Evolutionary conservation across 2,888 invertebrate genomes (phyloP).

Genomic region (Agrilus biguttatus): DNA sequence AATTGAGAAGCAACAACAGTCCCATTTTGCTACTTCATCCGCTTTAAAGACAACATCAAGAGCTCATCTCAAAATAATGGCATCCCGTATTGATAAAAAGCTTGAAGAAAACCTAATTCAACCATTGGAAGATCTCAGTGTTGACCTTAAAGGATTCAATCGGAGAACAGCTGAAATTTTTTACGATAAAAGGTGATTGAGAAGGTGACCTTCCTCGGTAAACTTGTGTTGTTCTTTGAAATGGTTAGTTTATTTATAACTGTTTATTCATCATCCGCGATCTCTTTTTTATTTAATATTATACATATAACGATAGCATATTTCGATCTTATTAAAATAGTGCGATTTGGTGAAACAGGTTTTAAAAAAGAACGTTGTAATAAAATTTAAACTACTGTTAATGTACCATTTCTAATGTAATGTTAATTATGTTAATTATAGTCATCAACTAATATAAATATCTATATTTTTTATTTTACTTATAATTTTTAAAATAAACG

Average conservation of each 20-base stretch:
- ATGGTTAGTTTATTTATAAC: slow-evolving; percentile 1
- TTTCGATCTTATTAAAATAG: too few species aligned
- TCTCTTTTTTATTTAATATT: too few species aligned
- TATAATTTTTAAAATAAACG: too few species aligned
- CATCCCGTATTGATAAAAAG: slow-evolving; percentile 27
- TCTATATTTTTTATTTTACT: too few species aligned
- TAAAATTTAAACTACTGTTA: too few species aligned
- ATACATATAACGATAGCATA: too few species aligned
- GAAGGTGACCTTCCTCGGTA: slow-evolving; percentile 9
- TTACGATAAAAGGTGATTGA: slow-evolving; percentile 48
- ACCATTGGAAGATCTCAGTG: slow-evolving; percentile 44
- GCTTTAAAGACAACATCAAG: slow-evolving; percentile 3
- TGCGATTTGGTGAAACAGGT: too few species aligned
- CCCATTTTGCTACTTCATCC: slow-evolving; percentile 6
- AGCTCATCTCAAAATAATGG: slow-evolving; percentile 31
- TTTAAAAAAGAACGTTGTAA: too few species aligned
- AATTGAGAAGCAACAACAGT: slow-evolving; percentile 11
- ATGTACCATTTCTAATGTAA: too few species aligned
- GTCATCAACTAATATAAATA: too few species aligned
- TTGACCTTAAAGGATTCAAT: slow-evolving; percentile 49
- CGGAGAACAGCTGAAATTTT: slow-evolving; percentile 42
- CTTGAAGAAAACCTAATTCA: slow-evolving; percentile 42
- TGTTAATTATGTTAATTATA: too few species aligned
- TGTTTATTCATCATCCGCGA: too few species aligned
- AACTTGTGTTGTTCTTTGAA: slow-evolving; percentile 2